Percentiles rank a stretch among this genome's conserved stretches.
Evolutionary conservation across 2,797 vertebrate species (phyloP).

Genomic region (Hydrolagus colliei): DNA sequence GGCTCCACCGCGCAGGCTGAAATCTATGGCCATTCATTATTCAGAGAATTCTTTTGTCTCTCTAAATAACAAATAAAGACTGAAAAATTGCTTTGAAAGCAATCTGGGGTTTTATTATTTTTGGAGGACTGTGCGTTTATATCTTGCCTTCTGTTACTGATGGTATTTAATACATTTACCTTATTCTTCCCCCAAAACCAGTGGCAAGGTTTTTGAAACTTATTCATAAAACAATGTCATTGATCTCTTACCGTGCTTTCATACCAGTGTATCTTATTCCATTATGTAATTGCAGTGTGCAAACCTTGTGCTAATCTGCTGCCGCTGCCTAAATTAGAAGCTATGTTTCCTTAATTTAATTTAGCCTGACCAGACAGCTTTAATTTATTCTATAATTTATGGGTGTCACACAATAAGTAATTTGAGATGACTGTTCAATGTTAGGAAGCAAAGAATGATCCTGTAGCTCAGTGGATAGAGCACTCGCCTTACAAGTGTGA

Average conservation of each 20-base stretch:
- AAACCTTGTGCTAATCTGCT: not conserved
- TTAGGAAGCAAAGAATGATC: not conserved
- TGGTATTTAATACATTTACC: not conserved
- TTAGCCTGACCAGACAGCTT: not conserved
- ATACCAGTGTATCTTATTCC: not conserved
- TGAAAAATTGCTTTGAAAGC: not conserved
- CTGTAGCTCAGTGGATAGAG: too few relatives aligned
- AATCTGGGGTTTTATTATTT: not conserved
- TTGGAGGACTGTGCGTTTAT: not conserved
- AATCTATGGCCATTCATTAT: slow-evolving; percentile 11
- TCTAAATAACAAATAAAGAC: slow-evolving; percentile 4
- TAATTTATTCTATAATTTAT: not conserved
- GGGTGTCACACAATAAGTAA: not conserved
- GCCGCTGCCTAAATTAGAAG: not conserved
- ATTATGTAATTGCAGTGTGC: not conserved
- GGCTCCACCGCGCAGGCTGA: not conserved
- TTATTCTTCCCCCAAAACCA: not conserved
- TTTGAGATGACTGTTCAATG: not conserved
- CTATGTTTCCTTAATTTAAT: not conserved
- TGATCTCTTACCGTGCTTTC: not conserved
- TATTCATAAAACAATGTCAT: too few relatives aligned
- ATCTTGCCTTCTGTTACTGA: not conserved
- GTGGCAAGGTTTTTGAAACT: too few relatives aligned
- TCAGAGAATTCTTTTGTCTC: not conserved
- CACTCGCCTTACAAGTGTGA: too few relatives aligned